Conservation (phyloP, 2,113 vertebrate species). For the Apodemus speciosus region DNA sequence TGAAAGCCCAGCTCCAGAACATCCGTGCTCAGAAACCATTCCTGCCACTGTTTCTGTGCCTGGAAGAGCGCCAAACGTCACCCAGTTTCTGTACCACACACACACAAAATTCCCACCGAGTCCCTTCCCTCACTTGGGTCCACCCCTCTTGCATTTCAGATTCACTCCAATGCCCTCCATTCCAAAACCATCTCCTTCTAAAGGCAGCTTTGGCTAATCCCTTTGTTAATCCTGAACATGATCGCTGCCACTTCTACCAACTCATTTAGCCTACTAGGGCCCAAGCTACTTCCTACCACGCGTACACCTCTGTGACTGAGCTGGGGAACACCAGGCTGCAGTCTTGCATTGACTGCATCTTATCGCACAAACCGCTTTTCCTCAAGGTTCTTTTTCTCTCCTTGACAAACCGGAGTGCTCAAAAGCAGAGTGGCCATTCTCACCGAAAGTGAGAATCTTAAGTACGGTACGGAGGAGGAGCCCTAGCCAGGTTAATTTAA, state of each 20-base stretch:
- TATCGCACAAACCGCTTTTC: background rate
- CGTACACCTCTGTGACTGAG: background rate
- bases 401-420: background rate
- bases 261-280: background rate
- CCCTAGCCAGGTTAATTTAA: background rate
- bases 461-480: background rate
- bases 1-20: background rate
- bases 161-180: background rate
- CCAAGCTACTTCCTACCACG: background rate
- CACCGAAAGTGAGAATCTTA: background rate
- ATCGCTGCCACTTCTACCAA: constrained; percentile 25
- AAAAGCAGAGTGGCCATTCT: background rate
- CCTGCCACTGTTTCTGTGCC: background rate
- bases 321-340: background rate
- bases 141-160: background rate
- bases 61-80: background rate
- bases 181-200: constrained; percentile 34
- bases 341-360: background rate
- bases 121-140: background rate
- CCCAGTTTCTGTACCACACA: background rate
- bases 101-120: background rate
- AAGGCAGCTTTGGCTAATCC: constrained; percentile 55
- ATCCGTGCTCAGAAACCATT: background rate
- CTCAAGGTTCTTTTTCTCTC: background rate
- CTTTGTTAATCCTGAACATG: constrained; percentile 63